Base-by-base conservation (phyloP, 2,797 vertebrate species). In the Urocyon cinereoargenteus region DNA sequence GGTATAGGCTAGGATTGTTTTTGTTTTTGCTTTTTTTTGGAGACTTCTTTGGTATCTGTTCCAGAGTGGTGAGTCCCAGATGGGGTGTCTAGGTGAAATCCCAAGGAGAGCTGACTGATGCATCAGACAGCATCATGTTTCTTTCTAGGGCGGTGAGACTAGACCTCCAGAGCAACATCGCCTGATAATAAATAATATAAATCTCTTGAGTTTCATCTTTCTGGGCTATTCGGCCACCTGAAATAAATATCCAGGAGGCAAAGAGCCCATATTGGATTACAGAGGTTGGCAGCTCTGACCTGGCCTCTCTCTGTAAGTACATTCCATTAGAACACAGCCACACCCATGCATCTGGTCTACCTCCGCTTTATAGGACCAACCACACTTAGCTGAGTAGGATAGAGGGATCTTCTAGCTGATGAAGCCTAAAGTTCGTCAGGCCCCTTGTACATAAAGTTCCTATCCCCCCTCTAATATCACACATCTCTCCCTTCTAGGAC, bases 171-270 rank as follows among this genome's bases (percentile, higher is more conserved):
- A 92, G 53, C 79, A 95, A n/a, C 59, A 82, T 3, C 72, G 3
- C 78, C 13, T 31, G 40, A 61, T 26, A 82, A 57, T 62, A 82
- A 70, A 75, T 31, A 82, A 49, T 68, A 31, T 12, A 57, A 49
- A 77, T 88, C 62, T 55, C 59, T 75, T 85, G 72, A 82, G 40
- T 85, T 91, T 90, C n/a, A 64, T 79, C 90, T 94, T 83, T 55
- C 18, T 79, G 45, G 13, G 13, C 73, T 26, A 73, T 94, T 97
- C 81, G 57, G 81, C 68, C 53, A 66, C 8, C 31, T 91, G 83
- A 96, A n/a, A 77, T 40, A 87, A 81, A 89, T 83, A 83, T 78
- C n/a, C 40, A 31, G 11, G 10, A 84, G 34, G 8, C 19, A 19
- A 62, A 64, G 34, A 51, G 31, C 36, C 19, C 45, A 53, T 21